Percentiles rank a stretch among this genome's conserved stretches.
These are phyloP conservation scores for Porites rus DNA, from an alignment of 92 coral and sea anemone species.

Conservation along the genomic window DNA sequence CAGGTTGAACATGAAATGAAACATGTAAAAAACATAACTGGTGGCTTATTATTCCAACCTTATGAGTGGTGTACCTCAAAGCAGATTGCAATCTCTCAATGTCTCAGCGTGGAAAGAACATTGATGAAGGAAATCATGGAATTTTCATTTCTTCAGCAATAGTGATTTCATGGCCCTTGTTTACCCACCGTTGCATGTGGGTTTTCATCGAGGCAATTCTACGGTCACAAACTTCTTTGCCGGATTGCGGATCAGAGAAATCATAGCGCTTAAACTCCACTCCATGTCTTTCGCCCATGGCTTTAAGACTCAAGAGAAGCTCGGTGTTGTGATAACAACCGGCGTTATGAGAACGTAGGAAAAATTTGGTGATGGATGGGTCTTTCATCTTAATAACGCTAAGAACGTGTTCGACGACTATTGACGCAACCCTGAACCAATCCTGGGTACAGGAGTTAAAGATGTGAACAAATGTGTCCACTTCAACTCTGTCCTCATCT, in stretches of 20 bases:
- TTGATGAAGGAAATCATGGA: no score
- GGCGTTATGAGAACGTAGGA: conserved; percentile 26
- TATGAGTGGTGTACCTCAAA: not conserved
- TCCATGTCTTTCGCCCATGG: not conserved
- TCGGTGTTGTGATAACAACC: conserved; percentile 41
- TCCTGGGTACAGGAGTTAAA: conserved; percentile 27
- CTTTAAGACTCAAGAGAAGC: conserved; percentile 2
- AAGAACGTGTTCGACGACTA: conserved; percentile 18
- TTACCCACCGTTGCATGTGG: not conserved
- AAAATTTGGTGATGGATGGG: conserved; percentile 25
- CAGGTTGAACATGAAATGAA: no score
- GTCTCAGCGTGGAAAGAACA: no score
- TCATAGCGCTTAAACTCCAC: not conserved
- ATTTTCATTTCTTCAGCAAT: conserved; percentile 1
- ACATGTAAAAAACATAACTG: no score
- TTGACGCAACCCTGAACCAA: conserved; percentile 14
- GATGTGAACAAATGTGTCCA: conserved; percentile 28
- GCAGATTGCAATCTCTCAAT: not conserved
- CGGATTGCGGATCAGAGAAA: not conserved
- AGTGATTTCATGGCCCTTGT: conserved; percentile 7
- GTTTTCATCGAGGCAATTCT: no score
- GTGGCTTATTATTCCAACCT: no score
- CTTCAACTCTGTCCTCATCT: conserved; percentile 23
- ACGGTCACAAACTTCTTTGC: not conserved
- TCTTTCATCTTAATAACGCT: not conserved